A percentile compares a stretch with the other conserved stretches of the same genome.
These are phyloP conservation scores for Dolichallabes microphthalmus DNA, from an alignment of 2,113 vertebrate species.

Conservation along the genomic window DNA sequence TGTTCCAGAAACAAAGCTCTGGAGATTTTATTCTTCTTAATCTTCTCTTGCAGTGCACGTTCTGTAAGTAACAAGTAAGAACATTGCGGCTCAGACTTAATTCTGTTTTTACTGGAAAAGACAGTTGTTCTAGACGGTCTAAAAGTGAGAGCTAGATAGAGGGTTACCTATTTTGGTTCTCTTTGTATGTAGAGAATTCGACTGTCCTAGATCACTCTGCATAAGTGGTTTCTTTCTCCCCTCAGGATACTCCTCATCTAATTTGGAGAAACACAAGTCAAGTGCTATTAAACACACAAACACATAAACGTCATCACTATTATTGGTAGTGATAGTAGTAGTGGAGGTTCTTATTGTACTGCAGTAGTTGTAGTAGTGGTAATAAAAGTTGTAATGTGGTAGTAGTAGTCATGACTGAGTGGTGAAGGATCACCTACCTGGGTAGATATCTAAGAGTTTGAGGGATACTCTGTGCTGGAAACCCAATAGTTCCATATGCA, in stretches of 20 bases:
- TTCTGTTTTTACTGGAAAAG: neutral
- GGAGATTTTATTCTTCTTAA: slow-evolving; percentile 85
- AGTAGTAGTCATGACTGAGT: neutral
- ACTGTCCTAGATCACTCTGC: neutral
- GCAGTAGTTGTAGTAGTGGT: too few relatives aligned
- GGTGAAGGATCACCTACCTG: slow-evolving; percentile 68
- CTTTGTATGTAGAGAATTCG: neutral
- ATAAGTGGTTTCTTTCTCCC: slow-evolving; percentile 16
- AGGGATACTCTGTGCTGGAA: slow-evolving; percentile 81
- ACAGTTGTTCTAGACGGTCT: neutral
- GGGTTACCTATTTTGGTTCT: slow-evolving; percentile 38
- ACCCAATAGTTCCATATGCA: slow-evolving; percentile 83
- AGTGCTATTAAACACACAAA: neutral
- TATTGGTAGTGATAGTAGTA: too few relatives aligned
- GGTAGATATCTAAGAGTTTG: slow-evolving; percentile 72
- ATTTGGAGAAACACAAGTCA: slow-evolving; percentile 9
- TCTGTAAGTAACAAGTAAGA: slow-evolving; percentile 63
- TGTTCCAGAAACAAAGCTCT: slow-evolving; percentile 85
- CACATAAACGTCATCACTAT: too few relatives aligned
- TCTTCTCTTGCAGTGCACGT: slow-evolving; percentile 72
- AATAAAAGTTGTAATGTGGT: too few relatives aligned
- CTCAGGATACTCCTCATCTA: slow-evolving; percentile 36
- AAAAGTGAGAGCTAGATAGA: neutral
- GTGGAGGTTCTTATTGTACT: too few relatives aligned
- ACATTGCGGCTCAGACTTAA: neutral